Evolutionary conservation across 64 coral and sea anemone genomes (phyloP).

Genomic region (Catalaphyllia jardinei): DNA sequence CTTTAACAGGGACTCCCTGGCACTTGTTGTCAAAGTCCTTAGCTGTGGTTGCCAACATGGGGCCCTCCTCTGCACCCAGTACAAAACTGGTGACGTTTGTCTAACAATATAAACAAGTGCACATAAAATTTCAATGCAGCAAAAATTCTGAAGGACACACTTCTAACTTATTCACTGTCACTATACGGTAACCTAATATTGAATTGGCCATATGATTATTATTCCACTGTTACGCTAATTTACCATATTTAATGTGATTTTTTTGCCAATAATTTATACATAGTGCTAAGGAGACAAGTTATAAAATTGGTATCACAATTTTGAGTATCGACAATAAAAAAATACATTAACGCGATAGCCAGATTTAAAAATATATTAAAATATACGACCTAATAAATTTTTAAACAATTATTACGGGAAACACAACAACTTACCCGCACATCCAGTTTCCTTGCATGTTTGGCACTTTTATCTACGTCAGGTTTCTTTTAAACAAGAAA

Average conservation of each 20-base stretch:
- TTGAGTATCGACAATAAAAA: no score
- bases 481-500: conserved; percentile 2
- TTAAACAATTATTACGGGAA: no score
- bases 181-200: no score
- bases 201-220: no score
- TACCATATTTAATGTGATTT: no score
- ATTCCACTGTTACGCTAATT: no score
- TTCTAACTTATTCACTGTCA: no score
- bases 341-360: background rate
- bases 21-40: conserved; percentile 78
- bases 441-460: background rate
- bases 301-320: no score
- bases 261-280: no score
- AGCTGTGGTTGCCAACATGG: conserved; percentile 62
- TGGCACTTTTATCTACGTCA: background rate
- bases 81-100: conserved; percentile 47
- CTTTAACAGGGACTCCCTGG: conserved; percentile 39
- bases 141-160: background rate
- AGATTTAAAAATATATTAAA: background rate
- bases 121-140: background rate
- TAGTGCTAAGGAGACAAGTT: no score
- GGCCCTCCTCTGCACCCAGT: conserved; percentile 53
- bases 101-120: background rate
- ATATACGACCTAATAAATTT: no score
- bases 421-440: background rate